Evolutionary conservation across 2,888 invertebrate species (phyloP).

Genomic region (Rotaria socialis): DNA sequence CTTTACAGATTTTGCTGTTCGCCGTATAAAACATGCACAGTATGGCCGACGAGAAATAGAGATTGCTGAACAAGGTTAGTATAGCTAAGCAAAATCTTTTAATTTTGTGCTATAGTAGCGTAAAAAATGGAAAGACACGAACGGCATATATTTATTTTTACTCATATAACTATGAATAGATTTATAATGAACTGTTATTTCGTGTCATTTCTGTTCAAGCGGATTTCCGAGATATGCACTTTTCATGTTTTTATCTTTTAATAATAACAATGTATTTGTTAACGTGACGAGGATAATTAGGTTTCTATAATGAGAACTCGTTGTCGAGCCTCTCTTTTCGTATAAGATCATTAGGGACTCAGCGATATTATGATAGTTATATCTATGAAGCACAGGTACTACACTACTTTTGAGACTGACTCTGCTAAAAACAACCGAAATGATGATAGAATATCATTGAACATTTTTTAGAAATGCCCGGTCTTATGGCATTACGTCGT

Average conservation of each 20-base stretch:
- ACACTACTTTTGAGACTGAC: too few relatives aligned
- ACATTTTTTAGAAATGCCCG: constrained; percentile 78
- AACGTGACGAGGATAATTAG: neutral
- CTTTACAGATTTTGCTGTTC: constrained; percentile 83
- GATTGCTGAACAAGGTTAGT: constrained; percentile 84
- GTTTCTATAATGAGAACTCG: neutral
- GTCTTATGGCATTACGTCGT: constrained; percentile 86
- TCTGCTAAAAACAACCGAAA: too few relatives aligned
- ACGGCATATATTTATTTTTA: neutral
- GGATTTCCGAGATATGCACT: neutral
- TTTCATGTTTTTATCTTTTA: neutral
- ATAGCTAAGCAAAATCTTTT: neutral
- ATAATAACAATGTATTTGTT: neutral
- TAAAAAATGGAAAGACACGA: neutral
- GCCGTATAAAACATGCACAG: constrained; percentile 83
- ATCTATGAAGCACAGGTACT: too few relatives aligned
- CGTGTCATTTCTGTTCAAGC: neutral
- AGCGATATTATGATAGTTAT: too few relatives aligned
- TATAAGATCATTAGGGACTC: too few relatives aligned
- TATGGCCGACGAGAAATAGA: constrained; percentile 93
- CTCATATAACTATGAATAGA: neutral
- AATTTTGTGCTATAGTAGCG: too few relatives aligned
- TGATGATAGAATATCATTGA: too few relatives aligned
- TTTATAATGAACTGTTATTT: neutral
- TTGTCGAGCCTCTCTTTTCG: too few relatives aligned